A percentile compares a stretch with the other conserved stretches of the same genome.
Conservation (phyloP, 2,113 vertebrate species). For the Elephantulus edwardii region DNA sequence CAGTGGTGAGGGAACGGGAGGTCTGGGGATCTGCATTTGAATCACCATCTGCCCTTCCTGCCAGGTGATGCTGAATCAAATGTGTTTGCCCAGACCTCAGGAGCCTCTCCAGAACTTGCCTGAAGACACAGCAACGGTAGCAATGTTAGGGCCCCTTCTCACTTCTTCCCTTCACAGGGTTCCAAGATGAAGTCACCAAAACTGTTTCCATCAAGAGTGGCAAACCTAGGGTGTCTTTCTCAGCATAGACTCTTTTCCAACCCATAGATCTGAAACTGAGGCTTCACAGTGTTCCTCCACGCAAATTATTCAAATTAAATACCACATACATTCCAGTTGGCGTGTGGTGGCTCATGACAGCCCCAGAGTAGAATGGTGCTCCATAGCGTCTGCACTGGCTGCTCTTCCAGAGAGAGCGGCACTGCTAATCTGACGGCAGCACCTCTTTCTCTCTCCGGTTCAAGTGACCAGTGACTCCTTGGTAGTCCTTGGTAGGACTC, state of each 20-base stretch:
- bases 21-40: not conserved
- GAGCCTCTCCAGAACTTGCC: not conserved
- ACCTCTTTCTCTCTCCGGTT: no score
- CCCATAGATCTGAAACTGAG: not conserved
- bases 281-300: not conserved
- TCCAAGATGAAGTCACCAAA: not conserved
- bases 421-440: no score
- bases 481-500: no score
- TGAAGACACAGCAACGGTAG: not conserved
- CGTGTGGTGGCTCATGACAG: not conserved
- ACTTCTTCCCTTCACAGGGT: not conserved
- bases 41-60: not conserved
- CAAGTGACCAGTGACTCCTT: no score
- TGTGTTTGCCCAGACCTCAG: not conserved
- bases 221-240: not conserved
- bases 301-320: not conserved
- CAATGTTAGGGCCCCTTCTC: not conserved
- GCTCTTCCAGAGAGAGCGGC: not conserved
- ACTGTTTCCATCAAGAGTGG: not conserved
- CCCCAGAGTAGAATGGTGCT: not conserved
- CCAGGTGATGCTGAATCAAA: not conserved
- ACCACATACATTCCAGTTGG: not conserved
- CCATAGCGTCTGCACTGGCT: not conserved
- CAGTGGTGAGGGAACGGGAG: not conserved
- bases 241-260: not conserved